Percentiles rank a stretch among this genome's conserved stretches.
phyloP scores from a whole-genome alignment of 2,888 invertebrate genomes.

The Strigamia crassipes region DNA sequence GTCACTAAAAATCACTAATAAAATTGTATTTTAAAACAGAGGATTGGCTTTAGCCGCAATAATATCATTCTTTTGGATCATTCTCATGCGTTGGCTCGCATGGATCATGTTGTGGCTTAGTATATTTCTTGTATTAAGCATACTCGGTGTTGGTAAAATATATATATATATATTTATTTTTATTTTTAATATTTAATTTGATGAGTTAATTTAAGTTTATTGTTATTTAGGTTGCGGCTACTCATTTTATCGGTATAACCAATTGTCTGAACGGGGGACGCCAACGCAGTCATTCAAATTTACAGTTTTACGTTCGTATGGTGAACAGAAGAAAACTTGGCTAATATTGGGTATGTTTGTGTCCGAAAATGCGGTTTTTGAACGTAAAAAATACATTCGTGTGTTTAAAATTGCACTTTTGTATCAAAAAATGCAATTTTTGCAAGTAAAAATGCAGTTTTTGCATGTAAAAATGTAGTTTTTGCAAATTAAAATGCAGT shows the following conservation, averaged over 20 bases:
- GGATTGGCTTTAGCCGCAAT: not conserved
- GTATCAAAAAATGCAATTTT: too few species aligned
- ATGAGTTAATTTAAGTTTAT: too few species aligned
- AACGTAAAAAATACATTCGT: too few species aligned
- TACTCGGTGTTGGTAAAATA: constrained; percentile 19
- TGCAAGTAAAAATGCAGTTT: too few species aligned
- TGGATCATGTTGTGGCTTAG: constrained; percentile 32
- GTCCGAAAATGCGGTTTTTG: too few species aligned
- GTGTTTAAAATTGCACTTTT: too few species aligned
- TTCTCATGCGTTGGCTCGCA: constrained; percentile 28
- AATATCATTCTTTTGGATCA: constrained; percentile 20
- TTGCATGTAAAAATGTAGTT: too few species aligned
- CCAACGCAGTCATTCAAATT: not conserved
- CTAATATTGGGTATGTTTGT: not conserved
- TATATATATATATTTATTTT: not conserved
- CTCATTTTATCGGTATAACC: not conserved
- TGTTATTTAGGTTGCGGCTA: not conserved
- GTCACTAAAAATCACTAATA: not conserved
- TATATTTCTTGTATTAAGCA: constrained; percentile 2
- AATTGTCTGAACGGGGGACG: not conserved
- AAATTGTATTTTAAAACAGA: not conserved
- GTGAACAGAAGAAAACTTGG: constrained; percentile 1
- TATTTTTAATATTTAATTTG: too few species aligned
- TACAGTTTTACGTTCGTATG: not conserved
- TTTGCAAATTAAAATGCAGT: too few species aligned